Conservation (phyloP, 2,888 invertebrate genomes). For the Sipha maydis region DNA sequence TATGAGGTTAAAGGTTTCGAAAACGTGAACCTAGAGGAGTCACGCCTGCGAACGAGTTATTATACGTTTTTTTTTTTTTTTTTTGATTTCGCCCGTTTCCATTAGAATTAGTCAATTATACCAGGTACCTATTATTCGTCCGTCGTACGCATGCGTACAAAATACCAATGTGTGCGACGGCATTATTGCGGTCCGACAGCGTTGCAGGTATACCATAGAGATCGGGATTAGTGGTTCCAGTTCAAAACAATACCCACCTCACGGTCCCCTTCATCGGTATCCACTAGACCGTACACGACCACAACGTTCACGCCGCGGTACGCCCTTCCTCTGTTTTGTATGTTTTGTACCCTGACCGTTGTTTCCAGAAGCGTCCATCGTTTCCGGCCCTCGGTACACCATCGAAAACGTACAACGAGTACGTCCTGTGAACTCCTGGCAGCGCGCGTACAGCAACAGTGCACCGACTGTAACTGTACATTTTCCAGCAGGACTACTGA, state of each 20-base stretch:
- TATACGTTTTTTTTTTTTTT: neutral
- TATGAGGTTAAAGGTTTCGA: slow-evolving; percentile 42
- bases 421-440: no score
- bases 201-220: neutral
- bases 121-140: neutral
- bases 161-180: neutral
- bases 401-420: no score
- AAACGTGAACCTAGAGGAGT: slow-evolving; percentile 1
- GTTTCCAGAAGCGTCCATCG: no score
- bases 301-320: no score
- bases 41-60: slow-evolving; percentile 22
- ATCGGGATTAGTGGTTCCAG: neutral
- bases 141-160: neutral
- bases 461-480: no score
- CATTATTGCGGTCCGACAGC: slow-evolving; percentile 9
- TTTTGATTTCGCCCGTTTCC: neutral
- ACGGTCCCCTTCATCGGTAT: neutral
- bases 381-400: no score
- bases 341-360: no score
- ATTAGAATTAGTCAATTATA: neutral
- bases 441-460: no score
- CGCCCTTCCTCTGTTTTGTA: no score
- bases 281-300: no score
- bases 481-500: no score
- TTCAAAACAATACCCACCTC: neutral